phyloP scores from a whole-genome alignment of 2,113 vertebrate genomes.

The Peromyscus californicus region DNA sequence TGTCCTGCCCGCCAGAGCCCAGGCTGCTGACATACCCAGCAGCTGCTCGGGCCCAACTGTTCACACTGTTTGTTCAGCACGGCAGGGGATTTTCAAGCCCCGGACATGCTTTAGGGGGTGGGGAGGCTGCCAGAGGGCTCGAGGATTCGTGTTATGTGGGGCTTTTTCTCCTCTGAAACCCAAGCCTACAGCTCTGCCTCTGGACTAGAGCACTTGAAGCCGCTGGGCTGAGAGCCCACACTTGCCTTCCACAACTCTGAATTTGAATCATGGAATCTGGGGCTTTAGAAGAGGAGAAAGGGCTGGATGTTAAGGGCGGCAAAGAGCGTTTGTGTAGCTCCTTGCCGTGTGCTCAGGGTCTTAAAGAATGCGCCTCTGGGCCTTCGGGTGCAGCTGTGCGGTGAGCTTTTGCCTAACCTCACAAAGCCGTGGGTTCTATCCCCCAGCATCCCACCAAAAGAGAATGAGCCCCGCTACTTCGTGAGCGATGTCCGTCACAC shows the following conservation, averaged over 20 bases:
- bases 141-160: conserved; percentile 60
- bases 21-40: conserved; percentile 81
- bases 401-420: not conserved
- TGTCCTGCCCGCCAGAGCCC: conserved; percentile 65
- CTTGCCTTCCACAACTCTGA: conserved; percentile 15
- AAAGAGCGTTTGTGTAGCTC: not conserved
- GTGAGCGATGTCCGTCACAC: too few species aligned
- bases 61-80: conserved; percentile 80
- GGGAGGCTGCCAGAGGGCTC: conserved; percentile 59
- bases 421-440: not conserved
- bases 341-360: not conserved
- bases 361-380: not conserved
- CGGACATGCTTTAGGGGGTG: conserved; percentile 40
- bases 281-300: conserved; percentile 14
- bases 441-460: not conserved
- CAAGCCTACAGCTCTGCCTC: conserved; percentile 34
- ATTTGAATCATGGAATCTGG: conserved; percentile 13
- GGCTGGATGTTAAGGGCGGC: not conserved
- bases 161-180: conserved; percentile 75
- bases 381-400: not conserved
- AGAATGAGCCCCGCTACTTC: not conserved
- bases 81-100: conserved; percentile 83
- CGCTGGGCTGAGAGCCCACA: conserved; percentile 33
- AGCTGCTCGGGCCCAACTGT: conserved; percentile 83
- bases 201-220: conserved; percentile 44